Conservation (phyloP, 2,113 vertebrate species). For the Ciconia stormi region DNA sequence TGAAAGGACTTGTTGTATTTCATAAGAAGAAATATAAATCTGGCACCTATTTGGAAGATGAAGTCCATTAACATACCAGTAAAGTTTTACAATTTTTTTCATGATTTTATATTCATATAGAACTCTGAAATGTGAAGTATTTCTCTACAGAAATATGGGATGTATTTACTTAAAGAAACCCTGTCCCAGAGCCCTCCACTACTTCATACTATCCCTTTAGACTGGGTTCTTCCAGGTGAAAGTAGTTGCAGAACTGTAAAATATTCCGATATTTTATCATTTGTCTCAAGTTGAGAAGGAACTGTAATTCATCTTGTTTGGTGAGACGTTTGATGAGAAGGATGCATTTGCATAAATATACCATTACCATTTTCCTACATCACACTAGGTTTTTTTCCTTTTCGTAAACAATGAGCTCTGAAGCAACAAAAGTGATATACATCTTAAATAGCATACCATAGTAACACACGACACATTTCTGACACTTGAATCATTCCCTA, state of each 20-base stretch:
- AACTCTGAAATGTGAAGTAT: not conserved
- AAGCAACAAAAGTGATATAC: not conserved
- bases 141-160: not conserved
- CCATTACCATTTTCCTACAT: not conserved
- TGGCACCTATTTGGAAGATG: not conserved
- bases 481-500: not conserved
- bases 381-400: not conserved
- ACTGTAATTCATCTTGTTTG: not conserved
- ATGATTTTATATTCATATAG: not conserved
- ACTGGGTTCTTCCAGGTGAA: not conserved
- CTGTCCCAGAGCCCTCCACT: not conserved
- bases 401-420: not conserved
- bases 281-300: not conserved
- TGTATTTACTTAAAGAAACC: not conserved
- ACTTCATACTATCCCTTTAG: not conserved
- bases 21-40: not conserved
- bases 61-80: not conserved
- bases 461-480: not conserved
- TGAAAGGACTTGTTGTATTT: conserved; percentile 19
- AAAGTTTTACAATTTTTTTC: not conserved
- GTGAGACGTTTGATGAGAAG: not conserved
- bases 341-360: not conserved
- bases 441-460: not conserved
- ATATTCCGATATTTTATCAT: not conserved
- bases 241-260: not conserved